These are phyloP conservation scores for Garra rufa DNA, from an alignment of 2,113 vertebrate genomes.

Conservation along the genomic window DNA sequence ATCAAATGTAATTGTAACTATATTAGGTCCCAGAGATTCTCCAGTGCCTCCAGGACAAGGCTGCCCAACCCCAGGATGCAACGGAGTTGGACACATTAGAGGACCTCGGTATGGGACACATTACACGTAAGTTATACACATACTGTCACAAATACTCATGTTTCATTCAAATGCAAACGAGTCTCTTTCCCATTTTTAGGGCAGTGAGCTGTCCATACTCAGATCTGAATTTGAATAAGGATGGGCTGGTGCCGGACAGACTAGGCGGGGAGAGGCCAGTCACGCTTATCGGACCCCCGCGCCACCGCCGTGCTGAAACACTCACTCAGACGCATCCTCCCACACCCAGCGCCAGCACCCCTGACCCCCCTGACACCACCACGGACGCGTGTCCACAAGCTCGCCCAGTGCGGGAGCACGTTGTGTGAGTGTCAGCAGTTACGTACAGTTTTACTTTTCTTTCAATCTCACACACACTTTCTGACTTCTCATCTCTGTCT, in stretches of 20 bases:
- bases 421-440: neutral
- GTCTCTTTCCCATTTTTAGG: constrained; percentile 62
- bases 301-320: constrained; percentile 67
- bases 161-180: neutral
- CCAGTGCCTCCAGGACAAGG: constrained; percentile 77
- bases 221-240: constrained; percentile 85
- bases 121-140: constrained; percentile 80
- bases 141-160: neutral
- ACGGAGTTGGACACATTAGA: constrained; percentile 85
- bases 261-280: constrained; percentile 81
- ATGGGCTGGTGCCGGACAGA: constrained; percentile 82
- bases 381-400: constrained; percentile 71
- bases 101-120: constrained; percentile 89
- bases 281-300: constrained; percentile 67
- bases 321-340: constrained; percentile 39
- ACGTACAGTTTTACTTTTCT: neutral
- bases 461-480: neutral
- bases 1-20: neutral
- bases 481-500: neutral
- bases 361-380: constrained; percentile 63
- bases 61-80: constrained; percentile 88
- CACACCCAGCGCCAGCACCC: constrained; percentile 48
- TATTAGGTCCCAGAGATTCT: constrained; percentile 72
- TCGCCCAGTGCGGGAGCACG: constrained; percentile 67
- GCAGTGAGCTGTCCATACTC: constrained; percentile 89